Evolutionary conservation across 2,888 invertebrate genomes (phyloP).

Genomic region (Selenia dentaria): DNA sequence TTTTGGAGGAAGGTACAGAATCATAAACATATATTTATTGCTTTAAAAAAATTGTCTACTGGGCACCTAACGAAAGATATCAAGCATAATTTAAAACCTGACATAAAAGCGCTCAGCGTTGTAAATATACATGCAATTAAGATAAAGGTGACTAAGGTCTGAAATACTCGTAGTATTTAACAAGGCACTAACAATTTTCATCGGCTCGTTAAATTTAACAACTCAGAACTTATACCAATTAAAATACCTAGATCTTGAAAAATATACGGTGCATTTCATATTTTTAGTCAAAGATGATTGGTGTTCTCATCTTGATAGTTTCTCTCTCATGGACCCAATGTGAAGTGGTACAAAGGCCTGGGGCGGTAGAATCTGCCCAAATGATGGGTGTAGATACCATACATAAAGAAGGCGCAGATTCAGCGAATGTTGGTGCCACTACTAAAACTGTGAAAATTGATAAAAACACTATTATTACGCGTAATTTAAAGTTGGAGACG

Average conservation of each 20-base stretch:
- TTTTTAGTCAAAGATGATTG: conserved; percentile 19
- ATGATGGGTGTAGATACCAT: conserved; percentile 61
- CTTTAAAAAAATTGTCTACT: too few species aligned
- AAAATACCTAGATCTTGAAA: neutral
- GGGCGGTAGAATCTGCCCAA: conserved; percentile 24
- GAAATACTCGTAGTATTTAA: too few species aligned
- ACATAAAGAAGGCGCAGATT: conserved; percentile 27
- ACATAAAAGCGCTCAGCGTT: too few species aligned
- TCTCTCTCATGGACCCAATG: conserved; percentile 5
- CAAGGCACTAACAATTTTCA: conserved; percentile 52
- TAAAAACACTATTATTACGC: conserved; percentile 65
- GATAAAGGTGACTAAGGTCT: too few species aligned
- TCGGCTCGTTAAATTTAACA: conserved; percentile 5
- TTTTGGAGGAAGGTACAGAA: too few species aligned
- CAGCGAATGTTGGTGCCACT: conserved; percentile 23
- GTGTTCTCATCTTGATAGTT: conserved; percentile 4
- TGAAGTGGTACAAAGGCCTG: neutral
- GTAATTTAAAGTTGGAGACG: conserved; percentile 58
- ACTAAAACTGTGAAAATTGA: conserved; percentile 47
- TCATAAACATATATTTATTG: too few species aligned
- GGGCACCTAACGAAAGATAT: too few species aligned
- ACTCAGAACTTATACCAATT: conserved; percentile 4
- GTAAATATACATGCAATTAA: too few species aligned
- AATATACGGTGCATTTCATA: neutral
- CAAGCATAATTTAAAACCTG: too few species aligned